A percentile compares a stretch with the other conserved stretches of the same genome.
Conservation (phyloP, 2,797 vertebrate species). For the Phalloptychus januarius region DNA sequence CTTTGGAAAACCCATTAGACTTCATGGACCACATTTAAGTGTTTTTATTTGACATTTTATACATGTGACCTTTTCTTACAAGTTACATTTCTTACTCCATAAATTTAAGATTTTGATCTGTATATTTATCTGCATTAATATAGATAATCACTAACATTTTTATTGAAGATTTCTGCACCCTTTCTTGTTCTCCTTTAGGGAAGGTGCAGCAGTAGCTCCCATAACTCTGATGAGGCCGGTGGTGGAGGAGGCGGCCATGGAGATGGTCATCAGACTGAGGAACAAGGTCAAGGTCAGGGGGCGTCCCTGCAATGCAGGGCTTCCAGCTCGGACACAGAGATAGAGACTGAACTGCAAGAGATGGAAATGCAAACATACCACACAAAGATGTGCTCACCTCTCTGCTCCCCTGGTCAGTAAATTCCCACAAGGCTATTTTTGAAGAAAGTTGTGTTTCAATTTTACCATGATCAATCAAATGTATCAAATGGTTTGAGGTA, state of each 20-base stretch:
- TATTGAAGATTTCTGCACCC: neutral
- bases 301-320: constrained; percentile 42
- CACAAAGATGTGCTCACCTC: constrained; percentile 53
- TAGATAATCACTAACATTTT: neutral
- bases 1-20: constrained; percentile 14
- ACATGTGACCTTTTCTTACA: neutral
- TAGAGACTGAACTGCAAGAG: constrained; percentile 52
- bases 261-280: constrained; percentile 52
- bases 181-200: constrained; percentile 51
- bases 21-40: constrained; percentile 6
- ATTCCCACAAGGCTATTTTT: neutral
- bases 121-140: neutral
- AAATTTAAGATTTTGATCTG: neutral
- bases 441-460: neutral
- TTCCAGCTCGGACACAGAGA: constrained; percentile 54
- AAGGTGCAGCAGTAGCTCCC: constrained; percentile 70
- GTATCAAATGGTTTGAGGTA: neutral
- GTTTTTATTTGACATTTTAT: constrained; percentile 6
- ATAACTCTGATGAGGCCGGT: constrained; percentile 71
- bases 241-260: constrained; percentile 48
- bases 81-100: neutral
- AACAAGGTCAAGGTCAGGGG: constrained; percentile 64
- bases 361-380: constrained; percentile 62
- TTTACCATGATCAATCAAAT: neutral
- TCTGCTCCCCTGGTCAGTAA: constrained; percentile 73